Evolutionary conservation across 2,888 invertebrate genomes (phyloP).

Genomic region (Phorcus lineatus): DNA sequence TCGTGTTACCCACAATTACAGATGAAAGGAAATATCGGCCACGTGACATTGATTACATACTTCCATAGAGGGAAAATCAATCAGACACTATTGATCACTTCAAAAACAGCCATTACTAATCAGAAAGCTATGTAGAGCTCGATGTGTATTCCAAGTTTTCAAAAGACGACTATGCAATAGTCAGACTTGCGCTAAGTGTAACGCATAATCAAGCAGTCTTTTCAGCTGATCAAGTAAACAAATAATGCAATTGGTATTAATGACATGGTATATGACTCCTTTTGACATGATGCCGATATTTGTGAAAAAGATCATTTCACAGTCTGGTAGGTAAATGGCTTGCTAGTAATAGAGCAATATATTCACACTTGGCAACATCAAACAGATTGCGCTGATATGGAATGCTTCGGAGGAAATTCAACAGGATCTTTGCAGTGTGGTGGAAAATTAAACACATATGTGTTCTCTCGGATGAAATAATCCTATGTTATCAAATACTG

Average conservation of each 20-base stretch:
- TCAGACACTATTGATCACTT: neutral
- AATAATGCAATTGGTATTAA: neutral
- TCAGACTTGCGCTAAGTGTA: neutral
- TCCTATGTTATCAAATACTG: no score
- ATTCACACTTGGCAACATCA: no score
- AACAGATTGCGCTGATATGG: no score
- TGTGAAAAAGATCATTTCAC: no score
- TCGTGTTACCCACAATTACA: neutral
- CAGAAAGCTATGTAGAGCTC: neutral
- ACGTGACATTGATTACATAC: neutral
- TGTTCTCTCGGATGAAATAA: no score
- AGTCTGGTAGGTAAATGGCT: no score
- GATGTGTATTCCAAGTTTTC: neutral
- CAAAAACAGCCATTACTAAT: neutral
- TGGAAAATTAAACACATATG: no score
- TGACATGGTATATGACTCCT: no score
- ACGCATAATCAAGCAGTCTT: neutral
- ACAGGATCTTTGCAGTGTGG: no score
- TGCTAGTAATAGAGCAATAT: no score
- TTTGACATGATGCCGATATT: no score
- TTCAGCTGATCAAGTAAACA: neutral
- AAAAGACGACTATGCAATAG: neutral
- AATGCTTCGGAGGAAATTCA: no score
- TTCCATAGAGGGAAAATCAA: neutral
- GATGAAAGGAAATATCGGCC: constrained; percentile 4